phyloP scores from a whole-genome alignment of 2,797 vertebrate species.

The Sarcophilus harrisii region DNA sequence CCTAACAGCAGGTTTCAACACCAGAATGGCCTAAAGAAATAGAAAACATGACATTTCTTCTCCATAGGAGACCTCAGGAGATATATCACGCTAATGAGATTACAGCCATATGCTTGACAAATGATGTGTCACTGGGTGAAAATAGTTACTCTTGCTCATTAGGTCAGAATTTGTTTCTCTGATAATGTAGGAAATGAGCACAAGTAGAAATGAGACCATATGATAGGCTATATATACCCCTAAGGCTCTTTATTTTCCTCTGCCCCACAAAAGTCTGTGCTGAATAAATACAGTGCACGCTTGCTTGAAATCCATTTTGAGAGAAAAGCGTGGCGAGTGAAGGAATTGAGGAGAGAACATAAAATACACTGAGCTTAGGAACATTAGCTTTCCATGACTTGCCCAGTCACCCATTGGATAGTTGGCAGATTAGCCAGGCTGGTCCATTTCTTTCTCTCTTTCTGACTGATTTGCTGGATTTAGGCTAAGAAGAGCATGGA shows the following conservation, averaged over 20 bases:
- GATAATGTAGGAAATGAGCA: slow-evolving; percentile 32
- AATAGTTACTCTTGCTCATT: slow-evolving; percentile 22
- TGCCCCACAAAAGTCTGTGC: slow-evolving; percentile 6
- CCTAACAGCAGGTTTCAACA: slow-evolving; percentile 35
- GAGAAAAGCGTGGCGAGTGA: neutral
- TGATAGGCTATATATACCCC: slow-evolving; percentile 27
- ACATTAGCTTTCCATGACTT: neutral
- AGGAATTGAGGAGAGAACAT: neutral
- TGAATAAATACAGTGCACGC: slow-evolving; percentile 11
- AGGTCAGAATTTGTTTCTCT: slow-evolving; percentile 38
- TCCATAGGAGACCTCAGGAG: slow-evolving; percentile 32
- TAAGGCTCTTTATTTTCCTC: slow-evolving; percentile 54
- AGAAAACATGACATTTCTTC: slow-evolving; percentile 18
- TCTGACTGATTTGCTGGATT: neutral
- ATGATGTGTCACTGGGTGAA: slow-evolving; percentile 43
- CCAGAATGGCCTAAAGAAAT: neutral
- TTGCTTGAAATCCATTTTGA: neutral
- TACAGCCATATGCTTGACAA: slow-evolving; percentile 57
- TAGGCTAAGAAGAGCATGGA: neutral
- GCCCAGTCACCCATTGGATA: neutral
- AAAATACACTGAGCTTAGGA: neutral
- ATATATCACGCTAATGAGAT: slow-evolving; percentile 25
- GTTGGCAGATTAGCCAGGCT: neutral
- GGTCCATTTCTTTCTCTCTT: neutral
- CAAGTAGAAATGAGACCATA: slow-evolving; percentile 21